Evolutionary conservation across 1,140 invertebrate genomes (phyloP), one percentile per base, ranked within the genome.

Genomic region (Atta colombica): DNA sequence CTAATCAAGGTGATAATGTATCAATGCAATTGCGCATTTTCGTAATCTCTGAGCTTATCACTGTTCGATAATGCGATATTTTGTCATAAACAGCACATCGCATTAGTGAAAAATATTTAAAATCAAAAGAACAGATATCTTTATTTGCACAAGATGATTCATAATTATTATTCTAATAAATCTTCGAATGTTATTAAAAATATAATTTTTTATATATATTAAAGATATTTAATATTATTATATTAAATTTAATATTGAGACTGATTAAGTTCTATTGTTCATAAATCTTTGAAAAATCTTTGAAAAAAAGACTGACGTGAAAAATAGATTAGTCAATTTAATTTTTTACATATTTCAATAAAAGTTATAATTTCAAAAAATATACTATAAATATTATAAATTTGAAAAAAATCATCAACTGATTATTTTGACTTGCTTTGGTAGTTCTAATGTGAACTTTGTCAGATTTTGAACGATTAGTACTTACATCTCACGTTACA

Each of bases 1-100:
- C n/a, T 80, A 80, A 80, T 68, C 61, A 66, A 78, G 12, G 8
- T n/a, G 60, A 1, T 35, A 80, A 63, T 31, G 21, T 31, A 66
- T n/a, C 12, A 68, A 66, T 21, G 49, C 18, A 81, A 69, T 69
- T 39, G 65, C 6, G 0, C 21, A 25, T 35, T 68, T 3, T 69
- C 77, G 14, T 31, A 39, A 69, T 69, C 51, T 81, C 58, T 8
- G 31, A 69, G 4, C 31, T 5, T 14, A 81, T 45, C 14, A 28
- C 0, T 63, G 16, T 45, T 45, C 31, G 8, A 55, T 28, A 2
- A 1, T 21, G 49, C 12, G n/a, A 80, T 31, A 55, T 3, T 68
- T 80, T 80, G 14, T 7, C 4, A 55, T 16, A n/a, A 51, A 25
- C 7, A 53, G 5, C 3, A 68, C 18, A 45, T 61, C 16, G 10